Base-by-base conservation (phyloP, 2,113 vertebrate genomes). In the Hippoglossus stenolepis region DNA sequence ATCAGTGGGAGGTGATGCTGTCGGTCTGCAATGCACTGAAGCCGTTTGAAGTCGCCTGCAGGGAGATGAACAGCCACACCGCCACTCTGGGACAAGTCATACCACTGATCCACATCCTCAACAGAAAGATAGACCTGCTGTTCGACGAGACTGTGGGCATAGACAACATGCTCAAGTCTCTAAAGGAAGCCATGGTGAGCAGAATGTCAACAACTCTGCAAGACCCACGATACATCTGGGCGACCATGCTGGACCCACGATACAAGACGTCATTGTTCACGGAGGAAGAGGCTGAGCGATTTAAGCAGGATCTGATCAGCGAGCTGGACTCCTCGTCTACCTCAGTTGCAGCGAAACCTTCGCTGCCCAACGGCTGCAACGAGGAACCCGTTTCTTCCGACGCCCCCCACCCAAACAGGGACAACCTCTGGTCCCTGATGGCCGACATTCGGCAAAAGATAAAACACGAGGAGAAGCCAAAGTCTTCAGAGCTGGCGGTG, bases 1-100 rank as follows among this genome's bases (percentile, higher is more conserved):
- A 99, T 87, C 98, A 99, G 93, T 99, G 97, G 98, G 96, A 98
- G 80, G 97, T 99, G 65, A 98, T 99, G 96, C 95, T 96, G 93
- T 99, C 97, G 0, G 96, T 99, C 87, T 98, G 97, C 85, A 97
- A 96, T 0, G 97, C 97, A 43, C 94, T 99, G 83, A 97, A 97
- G 82, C 97, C 98, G 23, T 98, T 99, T 0, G 97, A 98, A 56
- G 96, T 96, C 1, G 97, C 97, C 13, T 96, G 96, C 63, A 95
- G 94, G 73, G 97, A 99, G 93, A 97, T 99, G 97, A 97, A 95
- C 80, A 94, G 94, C 21, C 96, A 94, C 65, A 93, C 95, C 71
- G 98, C 97, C 83, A 97, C 96, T 0, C 94, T 99, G 75, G 96
- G 97, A 85, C 97, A 99, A 87, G 97, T 99, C 79, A 99, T 99